phyloP scores from a whole-genome alignment of 2,888 invertebrate species.

The Ischnura elegans region DNA sequence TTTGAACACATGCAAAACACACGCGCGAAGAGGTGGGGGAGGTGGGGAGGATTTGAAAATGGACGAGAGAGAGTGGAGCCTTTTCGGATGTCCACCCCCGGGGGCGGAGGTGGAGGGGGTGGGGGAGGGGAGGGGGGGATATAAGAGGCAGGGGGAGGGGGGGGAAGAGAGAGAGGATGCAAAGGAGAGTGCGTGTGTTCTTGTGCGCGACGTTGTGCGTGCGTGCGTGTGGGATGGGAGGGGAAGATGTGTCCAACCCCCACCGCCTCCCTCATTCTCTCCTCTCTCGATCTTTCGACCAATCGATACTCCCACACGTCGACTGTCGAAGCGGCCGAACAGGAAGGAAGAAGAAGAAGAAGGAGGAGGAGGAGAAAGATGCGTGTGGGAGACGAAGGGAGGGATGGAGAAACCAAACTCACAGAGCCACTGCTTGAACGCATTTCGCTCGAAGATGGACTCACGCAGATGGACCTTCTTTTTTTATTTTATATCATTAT shows the following conservation, averaged over 20 bases:
- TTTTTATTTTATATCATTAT: no score
- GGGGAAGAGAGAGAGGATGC: neutral
- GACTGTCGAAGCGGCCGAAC: constrained; percentile 29
- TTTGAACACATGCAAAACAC: no score
- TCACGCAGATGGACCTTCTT: no score
- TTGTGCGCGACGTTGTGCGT: neutral
- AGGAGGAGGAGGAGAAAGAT: no score
- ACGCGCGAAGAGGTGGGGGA: no score
- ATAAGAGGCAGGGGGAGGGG: neutral
- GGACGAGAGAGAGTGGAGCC: neutral
- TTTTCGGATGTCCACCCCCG: no score
- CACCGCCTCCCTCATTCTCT: neutral
- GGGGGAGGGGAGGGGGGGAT: no score
- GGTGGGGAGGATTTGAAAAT: neutral
- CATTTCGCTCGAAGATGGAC: no score
- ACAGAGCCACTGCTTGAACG: no score
- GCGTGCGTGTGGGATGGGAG: neutral
- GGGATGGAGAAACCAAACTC: no score
- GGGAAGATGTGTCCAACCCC: neutral
- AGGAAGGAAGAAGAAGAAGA: neutral
- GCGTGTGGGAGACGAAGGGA: no score
- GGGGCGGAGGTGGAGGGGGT: neutral
- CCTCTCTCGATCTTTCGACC: constrained; percentile 17
- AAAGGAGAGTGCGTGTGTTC: neutral
- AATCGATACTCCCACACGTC: constrained; percentile 45